phyloP scores from a whole-genome alignment of 2,797 vertebrate genomes.

The Tadarida brasiliensis region DNA sequence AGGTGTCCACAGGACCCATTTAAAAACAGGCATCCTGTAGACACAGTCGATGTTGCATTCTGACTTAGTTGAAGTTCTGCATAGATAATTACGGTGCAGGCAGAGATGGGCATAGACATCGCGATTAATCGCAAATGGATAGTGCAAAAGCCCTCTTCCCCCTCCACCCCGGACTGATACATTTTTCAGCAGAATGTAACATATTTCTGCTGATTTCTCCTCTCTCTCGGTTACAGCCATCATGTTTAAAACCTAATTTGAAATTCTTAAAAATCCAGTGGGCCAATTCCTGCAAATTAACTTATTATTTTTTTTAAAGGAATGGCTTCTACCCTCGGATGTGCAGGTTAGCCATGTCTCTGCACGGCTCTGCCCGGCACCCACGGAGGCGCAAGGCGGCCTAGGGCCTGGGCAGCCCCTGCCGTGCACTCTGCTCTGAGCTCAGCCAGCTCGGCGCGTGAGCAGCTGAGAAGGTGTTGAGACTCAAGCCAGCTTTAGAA shows the following conservation, averaged over 20 bases:
- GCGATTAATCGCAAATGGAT: not conserved
- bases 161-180: not conserved
- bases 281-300: constrained; percentile 43
- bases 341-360: not conserved
- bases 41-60: constrained; percentile 58
- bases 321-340: constrained; percentile 12
- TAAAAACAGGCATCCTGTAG: not conserved
- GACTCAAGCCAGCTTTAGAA: constrained; percentile 80
- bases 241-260: constrained; percentile 48
- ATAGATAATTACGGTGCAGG: not conserved
- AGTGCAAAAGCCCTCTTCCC: not conserved
- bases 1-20: not conserved
- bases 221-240: not conserved
- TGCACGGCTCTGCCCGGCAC: not conserved
- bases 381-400: not conserved
- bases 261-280: constrained; percentile 60
- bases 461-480: constrained; percentile 65
- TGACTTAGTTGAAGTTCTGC: constrained; percentile 68
- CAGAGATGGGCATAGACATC: not conserved
- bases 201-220: constrained; percentile 30
- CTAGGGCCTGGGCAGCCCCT: constrained; percentile 32
- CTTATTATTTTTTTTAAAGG: not conserved
- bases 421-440: not conserved
- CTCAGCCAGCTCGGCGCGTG: constrained; percentile 64
- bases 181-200: constrained; percentile 28